Base-by-base conservation (phyloP, 2,113 vertebrate genomes). In the Alces alces region DNA sequence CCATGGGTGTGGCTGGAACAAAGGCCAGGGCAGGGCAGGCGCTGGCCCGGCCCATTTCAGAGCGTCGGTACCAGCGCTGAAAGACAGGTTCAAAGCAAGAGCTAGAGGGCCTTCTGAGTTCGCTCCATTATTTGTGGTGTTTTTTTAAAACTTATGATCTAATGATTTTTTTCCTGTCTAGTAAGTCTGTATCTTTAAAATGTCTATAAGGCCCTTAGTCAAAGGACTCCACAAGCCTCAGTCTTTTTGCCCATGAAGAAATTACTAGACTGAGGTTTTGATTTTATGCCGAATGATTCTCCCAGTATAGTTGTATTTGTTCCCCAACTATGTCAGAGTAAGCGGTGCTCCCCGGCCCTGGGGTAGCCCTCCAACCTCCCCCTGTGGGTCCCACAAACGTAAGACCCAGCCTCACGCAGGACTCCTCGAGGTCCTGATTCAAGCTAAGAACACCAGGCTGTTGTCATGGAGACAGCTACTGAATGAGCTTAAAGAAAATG, bases 101-200 rank as follows among this genome's bases (percentile, higher is more conserved):
- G 8, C 52, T 70, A 2, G n/a, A 14, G 39, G 23, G 33, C 57
- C 84, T 86, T 58, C 52, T 87, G 30, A 89, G 55, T 57, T 84
- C 43, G 5, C 60, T 66, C 27, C 52, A 2, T 70, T 88, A 17
- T 79, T 93, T 76, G 21, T 33, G 11, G 8, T 82, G 21, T 13
- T 57, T 86, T 86, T 95, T 84, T 73, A n/a, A 30, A 78, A 45
- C 47, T 78, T 92, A 15, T 76, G 86, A 45, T 66, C 47, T 95
- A 84, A 47, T 45, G 15, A 33, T 30, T 83, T 54, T 66, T 82
- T 91, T 93, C 15, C 12, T 88, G 3, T 36, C 93, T 13, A 33
- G 6, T 95, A 66, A 64, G 10, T 82, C 85, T 86, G 5, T 82
- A 78, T 92, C 73, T 94, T 92, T 93, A 89, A 96, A 94, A 61